phyloP scores from a whole-genome alignment of 2,797 vertebrate species.

The Sebastes kiyomatsui region DNA sequence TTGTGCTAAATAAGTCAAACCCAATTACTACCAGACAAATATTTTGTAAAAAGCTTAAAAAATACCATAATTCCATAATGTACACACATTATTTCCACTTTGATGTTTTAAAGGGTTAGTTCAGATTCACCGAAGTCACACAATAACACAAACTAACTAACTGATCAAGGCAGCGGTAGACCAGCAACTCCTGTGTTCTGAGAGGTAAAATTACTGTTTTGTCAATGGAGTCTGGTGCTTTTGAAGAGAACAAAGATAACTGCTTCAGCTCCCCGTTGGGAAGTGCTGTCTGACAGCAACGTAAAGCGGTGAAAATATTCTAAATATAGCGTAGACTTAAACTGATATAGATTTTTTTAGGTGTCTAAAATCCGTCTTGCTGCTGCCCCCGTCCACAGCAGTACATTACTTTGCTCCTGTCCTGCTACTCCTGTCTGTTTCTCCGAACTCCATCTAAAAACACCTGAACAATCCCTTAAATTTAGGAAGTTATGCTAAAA shows the following conservation, averaged over 20 bases:
- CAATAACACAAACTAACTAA: not conserved
- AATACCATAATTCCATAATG: not conserved
- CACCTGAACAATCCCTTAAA: not conserved
- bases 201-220: not conserved
- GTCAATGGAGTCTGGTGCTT: too few relatives aligned
- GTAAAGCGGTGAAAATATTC: not conserved
- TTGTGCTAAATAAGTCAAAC: too few relatives aligned
- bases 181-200: not conserved
- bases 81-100: too few relatives aligned
- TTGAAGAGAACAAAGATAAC: too few relatives aligned
- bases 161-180: not conserved
- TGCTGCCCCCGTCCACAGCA: not conserved
- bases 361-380: not conserved
- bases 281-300: too few relatives aligned
- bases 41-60: not conserved
- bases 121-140: not conserved
- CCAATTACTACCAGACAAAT: too few relatives aligned
- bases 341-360: not conserved
- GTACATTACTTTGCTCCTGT: not conserved
- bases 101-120: too few relatives aligned
- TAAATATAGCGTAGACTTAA: not conserved
- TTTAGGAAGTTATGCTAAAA: too few relatives aligned
- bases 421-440: not conserved
- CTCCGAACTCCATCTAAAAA: not conserved
- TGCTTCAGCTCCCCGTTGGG: too few relatives aligned